Evolutionary conservation across 1,140 invertebrate genomes (phyloP).

Genomic region (Drosophila takahashii): DNA sequence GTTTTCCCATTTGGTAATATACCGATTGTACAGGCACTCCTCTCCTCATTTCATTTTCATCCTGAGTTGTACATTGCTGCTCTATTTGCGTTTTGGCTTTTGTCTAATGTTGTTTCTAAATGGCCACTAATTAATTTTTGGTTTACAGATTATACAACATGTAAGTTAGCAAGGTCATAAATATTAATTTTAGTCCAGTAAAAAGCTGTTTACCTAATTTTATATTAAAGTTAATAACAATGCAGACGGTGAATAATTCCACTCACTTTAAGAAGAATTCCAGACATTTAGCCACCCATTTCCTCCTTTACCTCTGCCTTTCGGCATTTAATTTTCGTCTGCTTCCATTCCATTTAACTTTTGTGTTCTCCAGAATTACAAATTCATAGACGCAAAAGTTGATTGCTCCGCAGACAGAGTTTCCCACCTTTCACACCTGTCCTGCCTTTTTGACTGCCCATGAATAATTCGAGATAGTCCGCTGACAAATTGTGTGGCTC

Average conservation of each 20-base stretch:
- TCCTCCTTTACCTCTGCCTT: neutral
- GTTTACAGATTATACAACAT: neutral
- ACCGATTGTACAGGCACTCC: neutral
- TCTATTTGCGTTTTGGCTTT: conserved; percentile 13
- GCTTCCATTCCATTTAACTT: conserved; percentile 36
- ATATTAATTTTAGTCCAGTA: neutral
- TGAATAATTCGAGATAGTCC: conserved; percentile 51
- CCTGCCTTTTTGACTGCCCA: conserved; percentile 3
- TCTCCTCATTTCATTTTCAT: neutral
- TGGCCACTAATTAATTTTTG: conserved; percentile 22
- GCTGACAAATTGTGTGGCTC: conserved; percentile 60
- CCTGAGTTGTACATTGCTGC: neutral
- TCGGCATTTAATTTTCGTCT: conserved; percentile 19
- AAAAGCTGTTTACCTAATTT: neutral
- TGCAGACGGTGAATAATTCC: neutral
- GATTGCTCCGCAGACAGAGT: conserved; percentile 33
- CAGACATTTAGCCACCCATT: neutral
- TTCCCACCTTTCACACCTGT: conserved; percentile 24
- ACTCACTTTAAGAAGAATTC: neutral
- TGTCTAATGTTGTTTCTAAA: conserved; percentile 37
- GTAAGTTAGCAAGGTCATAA: neutral
- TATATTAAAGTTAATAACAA: neutral
- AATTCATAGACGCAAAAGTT: conserved; percentile 57
- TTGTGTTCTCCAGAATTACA: conserved; percentile 30
- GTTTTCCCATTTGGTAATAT: conserved; percentile 8